Evolutionary conservation across 2,888 invertebrate genomes (phyloP).

Genomic region (Mantis religiosa): DNA sequence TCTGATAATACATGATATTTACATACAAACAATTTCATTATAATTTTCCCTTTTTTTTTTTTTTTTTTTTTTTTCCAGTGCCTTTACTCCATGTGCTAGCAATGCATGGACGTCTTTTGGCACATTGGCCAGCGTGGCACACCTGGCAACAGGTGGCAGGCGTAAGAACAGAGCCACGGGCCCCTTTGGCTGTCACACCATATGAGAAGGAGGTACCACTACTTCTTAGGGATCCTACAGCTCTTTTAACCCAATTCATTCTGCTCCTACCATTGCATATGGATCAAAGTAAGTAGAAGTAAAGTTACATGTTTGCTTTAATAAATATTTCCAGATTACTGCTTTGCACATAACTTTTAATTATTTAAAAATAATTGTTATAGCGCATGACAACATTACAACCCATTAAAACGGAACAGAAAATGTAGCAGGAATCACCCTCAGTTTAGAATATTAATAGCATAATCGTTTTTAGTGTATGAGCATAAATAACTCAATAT

Average conservation of each 20-base stretch:
- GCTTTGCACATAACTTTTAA: no score
- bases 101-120: constrained; percentile 73
- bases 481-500: no score
- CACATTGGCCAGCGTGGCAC: constrained; percentile 55
- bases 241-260: constrained; percentile 81
- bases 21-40: not conserved
- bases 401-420: no score
- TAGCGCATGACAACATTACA: no score
- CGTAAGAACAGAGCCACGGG: constrained; percentile 42
- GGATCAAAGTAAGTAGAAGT: constrained; percentile 68
- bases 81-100: constrained; percentile 85
- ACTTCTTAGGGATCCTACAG: constrained; percentile 79
- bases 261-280: constrained; percentile 79
- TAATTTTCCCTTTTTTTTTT: constrained; percentile 35
- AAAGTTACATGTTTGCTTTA: not conserved
- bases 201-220: constrained; percentile 68
- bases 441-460: no score
- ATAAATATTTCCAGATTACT: no score
- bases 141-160: constrained; percentile 56
- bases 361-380: no score
- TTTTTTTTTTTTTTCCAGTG: constrained; percentile 52
- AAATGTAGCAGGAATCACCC: no score
- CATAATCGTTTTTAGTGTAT: no score
- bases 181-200: constrained; percentile 40
- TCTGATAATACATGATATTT: no score